Evolutionary conservation across 2,797 vertebrate species (phyloP).

Genomic region (Parambassis ranga): DNA sequence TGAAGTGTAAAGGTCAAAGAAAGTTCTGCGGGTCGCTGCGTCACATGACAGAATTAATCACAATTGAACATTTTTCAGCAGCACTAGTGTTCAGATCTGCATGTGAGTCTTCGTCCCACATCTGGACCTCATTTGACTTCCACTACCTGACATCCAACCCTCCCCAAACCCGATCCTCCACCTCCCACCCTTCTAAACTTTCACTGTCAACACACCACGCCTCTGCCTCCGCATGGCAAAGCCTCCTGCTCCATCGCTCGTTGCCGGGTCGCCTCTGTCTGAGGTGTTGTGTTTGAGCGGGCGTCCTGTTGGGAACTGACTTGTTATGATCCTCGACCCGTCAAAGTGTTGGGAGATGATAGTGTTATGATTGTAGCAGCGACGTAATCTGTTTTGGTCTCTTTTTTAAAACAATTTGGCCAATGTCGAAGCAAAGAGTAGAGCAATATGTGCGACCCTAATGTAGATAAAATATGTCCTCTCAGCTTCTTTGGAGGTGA

Average conservation of each 20-base stretch:
- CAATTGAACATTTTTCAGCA: too few relatives aligned
- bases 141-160: not conserved
- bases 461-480: not conserved
- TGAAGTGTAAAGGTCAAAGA: too few relatives aligned
- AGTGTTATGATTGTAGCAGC: slow-evolving; percentile 24
- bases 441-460: not conserved
- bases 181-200: slow-evolving; percentile 65
- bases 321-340: slow-evolving; percentile 53
- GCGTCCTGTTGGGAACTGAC: slow-evolving; percentile 18
- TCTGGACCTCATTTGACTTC: slow-evolving; percentile 31
- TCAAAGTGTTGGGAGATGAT: slow-evolving; percentile 35
- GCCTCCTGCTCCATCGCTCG: not conserved
- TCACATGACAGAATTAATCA: not conserved
- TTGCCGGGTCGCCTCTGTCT: not conserved
- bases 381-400: slow-evolving; percentile 22
- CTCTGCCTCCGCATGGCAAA: slow-evolving; percentile 41
- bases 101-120: too few relatives aligned
- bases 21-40: too few relatives aligned
- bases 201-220: slow-evolving; percentile 59
- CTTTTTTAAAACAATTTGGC: not conserved
- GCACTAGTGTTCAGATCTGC: too few relatives aligned
- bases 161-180: slow-evolving; percentile 29
- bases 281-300: slow-evolving; percentile 36
- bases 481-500: slow-evolving; percentile 21
- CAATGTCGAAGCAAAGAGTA: not conserved